Conservation (phyloP, 37 sponge, comb jelly and placozoan species). For the Beroe ovata region DNA sequence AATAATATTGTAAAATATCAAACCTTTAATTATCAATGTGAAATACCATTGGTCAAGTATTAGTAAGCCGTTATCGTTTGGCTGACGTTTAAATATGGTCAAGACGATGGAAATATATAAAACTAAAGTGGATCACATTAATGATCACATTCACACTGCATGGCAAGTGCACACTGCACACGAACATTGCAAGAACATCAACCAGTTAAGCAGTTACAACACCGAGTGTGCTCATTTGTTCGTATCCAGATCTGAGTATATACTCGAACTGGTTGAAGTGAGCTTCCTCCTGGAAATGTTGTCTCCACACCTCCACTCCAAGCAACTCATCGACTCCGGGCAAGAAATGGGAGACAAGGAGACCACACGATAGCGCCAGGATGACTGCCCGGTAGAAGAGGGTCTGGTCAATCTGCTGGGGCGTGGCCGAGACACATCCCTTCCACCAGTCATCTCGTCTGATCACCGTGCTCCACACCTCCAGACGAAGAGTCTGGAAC, state of each 20-base stretch:
- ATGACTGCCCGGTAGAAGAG: constrained; percentile 43
- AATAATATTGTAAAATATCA: no score
- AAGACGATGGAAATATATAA: no score
- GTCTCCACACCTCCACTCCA: neutral
- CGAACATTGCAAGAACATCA: no score
- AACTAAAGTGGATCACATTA: no score
- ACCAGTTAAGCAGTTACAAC: neutral
- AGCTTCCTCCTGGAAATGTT: neutral
- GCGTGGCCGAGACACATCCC: neutral
- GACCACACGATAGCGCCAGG: neutral
- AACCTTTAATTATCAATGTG: no score
- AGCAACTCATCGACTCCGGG: constrained; percentile 10
- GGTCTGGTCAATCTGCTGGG: constrained; percentile 24
- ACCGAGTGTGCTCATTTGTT: constrained; percentile 5
- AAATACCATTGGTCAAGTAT: no score
- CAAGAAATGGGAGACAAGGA: constrained; percentile 6
- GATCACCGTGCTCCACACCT: constrained; percentile 30
- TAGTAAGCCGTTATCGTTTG: no score
- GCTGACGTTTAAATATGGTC: no score
- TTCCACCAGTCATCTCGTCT: constrained; percentile 18
- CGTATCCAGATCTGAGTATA: constrained; percentile 27
- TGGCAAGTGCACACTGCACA: no score
- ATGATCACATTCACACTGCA: no score
- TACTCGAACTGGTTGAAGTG: neutral
- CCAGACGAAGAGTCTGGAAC: constrained; percentile 17